These are phyloP conservation scores for Agrilus biguttatus DNA, from an alignment of 2,888 invertebrate species.

Conservation along the genomic window DNA sequence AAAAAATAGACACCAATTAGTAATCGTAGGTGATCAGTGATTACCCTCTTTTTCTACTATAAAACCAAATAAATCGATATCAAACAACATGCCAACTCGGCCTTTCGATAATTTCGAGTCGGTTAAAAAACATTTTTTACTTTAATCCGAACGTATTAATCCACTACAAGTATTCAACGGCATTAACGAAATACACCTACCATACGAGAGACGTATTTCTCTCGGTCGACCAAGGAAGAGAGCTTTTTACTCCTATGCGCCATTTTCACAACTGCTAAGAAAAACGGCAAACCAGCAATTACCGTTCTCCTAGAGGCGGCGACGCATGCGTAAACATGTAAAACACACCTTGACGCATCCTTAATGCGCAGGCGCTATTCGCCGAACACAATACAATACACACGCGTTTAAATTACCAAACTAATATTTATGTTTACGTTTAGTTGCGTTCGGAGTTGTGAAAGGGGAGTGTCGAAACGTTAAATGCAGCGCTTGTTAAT, in stretches of 20 bases:
- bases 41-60: not conserved
- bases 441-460: too few relatives aligned
- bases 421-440: too few relatives aligned
- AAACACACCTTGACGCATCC: not conserved
- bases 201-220: slow-evolving; percentile 24
- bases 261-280: slow-evolving; percentile 15
- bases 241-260: slow-evolving; percentile 22
- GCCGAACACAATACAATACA: not conserved
- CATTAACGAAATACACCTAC: slow-evolving; percentile 13
- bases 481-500: too few relatives aligned
- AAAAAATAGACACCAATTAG: slow-evolving; percentile 1
- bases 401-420: too few relatives aligned
- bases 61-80: too few relatives aligned
- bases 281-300: slow-evolving; percentile 9
- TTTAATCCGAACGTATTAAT: not conserved
- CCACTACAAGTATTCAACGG: not conserved
- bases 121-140: not conserved
- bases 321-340: slow-evolving; percentile 1
- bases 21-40: not conserved
- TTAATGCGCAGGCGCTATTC: not conserved
- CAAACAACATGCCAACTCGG: too few relatives aligned
- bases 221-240: slow-evolving; percentile 15
- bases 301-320: slow-evolving; percentile 7
- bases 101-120: too few relatives aligned
- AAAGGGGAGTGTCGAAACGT: too few relatives aligned